A percentile compares a stretch with the other conserved stretches of the same genome.
Evolutionary conservation across 1,140 invertebrate species (phyloP).

Genomic region (Drosophila tropicalis): DNA sequence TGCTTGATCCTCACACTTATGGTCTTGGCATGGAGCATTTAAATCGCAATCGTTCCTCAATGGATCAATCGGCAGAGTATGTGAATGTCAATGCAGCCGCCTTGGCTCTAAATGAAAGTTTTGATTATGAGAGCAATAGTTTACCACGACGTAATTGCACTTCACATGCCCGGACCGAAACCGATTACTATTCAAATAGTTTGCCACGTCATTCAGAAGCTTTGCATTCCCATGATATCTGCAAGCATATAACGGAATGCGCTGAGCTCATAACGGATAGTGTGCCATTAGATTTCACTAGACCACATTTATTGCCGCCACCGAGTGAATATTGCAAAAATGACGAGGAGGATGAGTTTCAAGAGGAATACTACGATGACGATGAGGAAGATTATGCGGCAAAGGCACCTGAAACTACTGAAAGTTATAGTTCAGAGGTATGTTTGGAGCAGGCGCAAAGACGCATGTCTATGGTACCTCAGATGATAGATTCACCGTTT

Average conservation of each 20-base stretch:
- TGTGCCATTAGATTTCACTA: conserved; percentile 69
- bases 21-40: conserved; percentile 70
- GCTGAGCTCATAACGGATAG: conserved; percentile 69
- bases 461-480: conserved; percentile 71
- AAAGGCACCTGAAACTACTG: conserved; percentile 48
- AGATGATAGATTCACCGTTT: conserved; percentile 67
- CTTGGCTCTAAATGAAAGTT: conserved; percentile 66
- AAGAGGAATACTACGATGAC: conserved; percentile 51
- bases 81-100: conserved; percentile 70
- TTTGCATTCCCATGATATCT: conserved; percentile 68
- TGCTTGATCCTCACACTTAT: conserved; percentile 61
- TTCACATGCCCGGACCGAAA: conserved; percentile 67
- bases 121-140: conserved; percentile 81
- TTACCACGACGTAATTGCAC: conserved; percentile 71
- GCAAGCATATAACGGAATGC: conserved; percentile 76
- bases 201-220: conserved; percentile 64
- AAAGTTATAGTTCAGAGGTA: conserved; percentile 65
- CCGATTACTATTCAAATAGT: conserved; percentile 76
- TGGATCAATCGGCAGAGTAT: conserved; percentile 60
- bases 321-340: conserved; percentile 75
- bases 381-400: conserved; percentile 63
- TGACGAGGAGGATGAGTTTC: conserved; percentile 60
- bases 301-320: conserved; percentile 68
- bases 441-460: conserved; percentile 53
- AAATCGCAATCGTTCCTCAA: conserved; percentile 36